These are phyloP conservation scores for Anguilla obscura DNA, from an alignment of 2,797 vertebrate species.

Conservation along the genomic window DNA sequence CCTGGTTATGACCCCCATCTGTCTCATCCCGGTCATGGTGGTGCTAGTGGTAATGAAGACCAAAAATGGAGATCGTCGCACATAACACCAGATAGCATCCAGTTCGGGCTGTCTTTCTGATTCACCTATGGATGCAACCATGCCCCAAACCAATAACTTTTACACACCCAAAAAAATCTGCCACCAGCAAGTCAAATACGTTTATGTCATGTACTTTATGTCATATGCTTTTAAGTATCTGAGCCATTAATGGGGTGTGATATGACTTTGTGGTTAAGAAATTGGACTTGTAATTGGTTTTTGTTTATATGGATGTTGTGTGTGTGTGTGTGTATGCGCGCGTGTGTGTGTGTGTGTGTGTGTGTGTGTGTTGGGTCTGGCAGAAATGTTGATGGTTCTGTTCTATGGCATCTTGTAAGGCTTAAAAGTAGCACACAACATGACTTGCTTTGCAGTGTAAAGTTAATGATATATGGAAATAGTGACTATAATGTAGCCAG, in stretches of 20 bases:
- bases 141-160: not conserved
- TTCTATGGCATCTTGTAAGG: not conserved
- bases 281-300: not conserved
- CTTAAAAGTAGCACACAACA: not conserved
- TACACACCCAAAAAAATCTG: not conserved
- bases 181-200: not conserved
- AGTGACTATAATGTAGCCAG: not conserved
- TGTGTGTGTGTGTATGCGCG: not conserved
- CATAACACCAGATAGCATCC: constrained; percentile 47
- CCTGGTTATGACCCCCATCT: constrained; percentile 72
- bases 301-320: not conserved
- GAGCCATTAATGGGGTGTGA: not conserved
- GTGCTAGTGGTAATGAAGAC: constrained; percentile 71
- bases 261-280: not conserved
- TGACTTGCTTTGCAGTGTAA: not conserved
- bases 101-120: not conserved
- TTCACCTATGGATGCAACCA: not conserved
- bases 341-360: not conserved
- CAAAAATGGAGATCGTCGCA: constrained; percentile 69
- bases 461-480: not conserved
- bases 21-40: constrained; percentile 72
- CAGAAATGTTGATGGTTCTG: not conserved
- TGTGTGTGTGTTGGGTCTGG: not conserved
- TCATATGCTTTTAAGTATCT: not conserved
- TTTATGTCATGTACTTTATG: not conserved